Evolutionary conservation across 2,888 invertebrate species (phyloP), one percentile per base, ranked within the genome.

Genomic region (Orthonychiurus folsomi): DNA sequence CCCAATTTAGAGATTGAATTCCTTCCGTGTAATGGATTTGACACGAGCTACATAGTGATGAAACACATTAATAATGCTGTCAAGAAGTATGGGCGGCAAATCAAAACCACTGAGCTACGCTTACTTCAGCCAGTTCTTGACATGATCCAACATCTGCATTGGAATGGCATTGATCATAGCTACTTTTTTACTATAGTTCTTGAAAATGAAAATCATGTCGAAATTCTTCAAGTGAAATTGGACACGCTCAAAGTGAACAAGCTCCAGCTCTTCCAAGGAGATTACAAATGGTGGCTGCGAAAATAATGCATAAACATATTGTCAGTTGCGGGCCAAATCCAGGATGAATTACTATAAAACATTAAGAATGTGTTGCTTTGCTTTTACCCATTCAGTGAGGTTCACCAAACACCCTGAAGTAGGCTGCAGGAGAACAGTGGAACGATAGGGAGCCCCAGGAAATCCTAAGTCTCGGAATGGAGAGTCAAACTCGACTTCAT

Each of bases 201-300:
- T 99, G 78, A 97, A 99, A 58, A 99, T 92, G 76, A 99, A 97
- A 67, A 99, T 93, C 94, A 99, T 97, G 78, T 99, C 99, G 78
- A 99, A 99, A 80, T 97, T 99, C 80, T 97, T 94, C 73, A 99
- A 81, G 75, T 96, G 95, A 78, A 99, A 97, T 78, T 94, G 93
- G 18, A 99, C 97, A 78, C 99, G 84, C 80, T 99, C 99, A 79
- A 99, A 99, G 78, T 99, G 97, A 0, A 99, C 94, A 72, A 99
- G 78, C 77, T 99, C 97, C 0, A 96, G 91, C 76, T 97, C 96
- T 77, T 97, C 97, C 24, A 99, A 81, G 0, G 97, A 92, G 64
- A 97, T 93, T 20, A 99, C 97, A 80, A 99, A 96, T 69, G 99
- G 96, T 23, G 99, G 99, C 85, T 85, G 75, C 54, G 24, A 50